phyloP scores from a whole-genome alignment of 2,888 invertebrate genomes.

The Capitulum mitella region DNA sequence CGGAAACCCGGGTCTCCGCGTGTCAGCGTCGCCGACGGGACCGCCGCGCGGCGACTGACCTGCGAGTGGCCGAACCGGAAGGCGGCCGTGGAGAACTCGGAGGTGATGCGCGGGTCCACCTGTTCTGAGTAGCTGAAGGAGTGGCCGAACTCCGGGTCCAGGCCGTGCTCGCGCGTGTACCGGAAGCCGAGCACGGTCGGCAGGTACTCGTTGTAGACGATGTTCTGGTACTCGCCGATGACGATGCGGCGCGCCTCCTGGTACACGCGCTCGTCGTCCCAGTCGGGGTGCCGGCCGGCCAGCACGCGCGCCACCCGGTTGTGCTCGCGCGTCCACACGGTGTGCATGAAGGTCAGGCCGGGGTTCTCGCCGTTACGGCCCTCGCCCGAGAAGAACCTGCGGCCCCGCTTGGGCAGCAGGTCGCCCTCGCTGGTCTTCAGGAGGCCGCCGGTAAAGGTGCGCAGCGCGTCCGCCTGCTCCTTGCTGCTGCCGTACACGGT shows the following conservation, averaged over 20 bases:
- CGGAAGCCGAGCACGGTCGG: conserved; percentile 16
- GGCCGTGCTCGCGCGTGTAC: background rate
- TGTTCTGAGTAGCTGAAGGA: background rate
- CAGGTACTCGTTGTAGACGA: conserved; percentile 29
- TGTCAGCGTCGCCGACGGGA: background rate
- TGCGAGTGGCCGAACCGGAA: conserved; percentile 31
- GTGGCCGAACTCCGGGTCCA: background rate
- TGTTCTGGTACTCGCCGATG: conserved; percentile 45
- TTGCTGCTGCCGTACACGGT: conserved; percentile 63
- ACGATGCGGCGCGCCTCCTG: conserved; percentile 50
- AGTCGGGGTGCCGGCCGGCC: conserved; percentile 45
- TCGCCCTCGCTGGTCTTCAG: background rate
- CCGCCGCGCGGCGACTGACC: too few relatives aligned
- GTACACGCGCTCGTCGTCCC: conserved; percentile 49
- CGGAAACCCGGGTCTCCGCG: too few relatives aligned
- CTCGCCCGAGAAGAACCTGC: conserved; percentile 49
- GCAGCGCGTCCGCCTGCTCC: conserved; percentile 52
- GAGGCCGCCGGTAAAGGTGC: conserved; percentile 49
- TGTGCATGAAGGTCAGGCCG: conserved; percentile 63
- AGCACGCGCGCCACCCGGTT: conserved; percentile 47
- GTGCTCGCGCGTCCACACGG: conserved; percentile 53
- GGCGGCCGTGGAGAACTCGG: conserved; percentile 31
- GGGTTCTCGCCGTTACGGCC: conserved; percentile 51
- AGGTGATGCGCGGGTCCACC: conserved; percentile 7
- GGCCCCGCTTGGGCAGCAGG: conserved; percentile 44